Evolutionary conservation across 2,888 invertebrate species (phyloP).

Genomic region (Disparrhopalites patrizii): DNA sequence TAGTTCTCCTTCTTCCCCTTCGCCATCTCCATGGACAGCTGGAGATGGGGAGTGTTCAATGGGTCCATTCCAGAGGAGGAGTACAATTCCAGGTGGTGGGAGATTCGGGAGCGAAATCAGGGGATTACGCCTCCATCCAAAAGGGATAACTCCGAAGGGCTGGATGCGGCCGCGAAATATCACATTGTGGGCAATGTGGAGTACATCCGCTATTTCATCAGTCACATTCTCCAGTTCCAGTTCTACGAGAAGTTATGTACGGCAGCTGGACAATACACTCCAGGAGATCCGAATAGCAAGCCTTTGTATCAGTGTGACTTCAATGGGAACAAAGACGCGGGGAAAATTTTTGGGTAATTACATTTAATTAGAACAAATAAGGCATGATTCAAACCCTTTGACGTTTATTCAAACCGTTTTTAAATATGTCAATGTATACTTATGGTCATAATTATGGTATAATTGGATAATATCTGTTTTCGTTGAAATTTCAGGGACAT

Average conservation of each 20-base stretch:
- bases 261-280: constrained; percentile 51
- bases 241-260: constrained; percentile 54
- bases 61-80: constrained; percentile 41
- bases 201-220: constrained; percentile 52
- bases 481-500: constrained; percentile 16
- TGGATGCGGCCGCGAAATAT: constrained; percentile 52
- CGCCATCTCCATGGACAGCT: constrained; percentile 49
- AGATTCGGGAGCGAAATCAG: constrained; percentile 38
- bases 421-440: background rate
- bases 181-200: constrained; percentile 50
- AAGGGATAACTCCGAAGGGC: constrained; percentile 46
- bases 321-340: constrained; percentile 52
- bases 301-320: constrained; percentile 53
- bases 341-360: constrained; percentile 51
- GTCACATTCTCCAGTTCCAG: constrained; percentile 55
- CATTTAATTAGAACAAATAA: constrained; percentile 11
- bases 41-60: constrained; percentile 50
- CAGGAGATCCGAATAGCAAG: constrained; percentile 11
- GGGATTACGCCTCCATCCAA: constrained; percentile 33
- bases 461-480: background rate
- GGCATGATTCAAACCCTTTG: too few species aligned
- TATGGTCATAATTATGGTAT: background rate
- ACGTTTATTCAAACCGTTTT: constrained; percentile 23
- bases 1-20: constrained; percentile 50
- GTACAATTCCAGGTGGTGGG: constrained; percentile 50